Evolutionary conservation across 1,140 invertebrate genomes (phyloP).

Genomic region (Pseudomyrmex concolor): DNA sequence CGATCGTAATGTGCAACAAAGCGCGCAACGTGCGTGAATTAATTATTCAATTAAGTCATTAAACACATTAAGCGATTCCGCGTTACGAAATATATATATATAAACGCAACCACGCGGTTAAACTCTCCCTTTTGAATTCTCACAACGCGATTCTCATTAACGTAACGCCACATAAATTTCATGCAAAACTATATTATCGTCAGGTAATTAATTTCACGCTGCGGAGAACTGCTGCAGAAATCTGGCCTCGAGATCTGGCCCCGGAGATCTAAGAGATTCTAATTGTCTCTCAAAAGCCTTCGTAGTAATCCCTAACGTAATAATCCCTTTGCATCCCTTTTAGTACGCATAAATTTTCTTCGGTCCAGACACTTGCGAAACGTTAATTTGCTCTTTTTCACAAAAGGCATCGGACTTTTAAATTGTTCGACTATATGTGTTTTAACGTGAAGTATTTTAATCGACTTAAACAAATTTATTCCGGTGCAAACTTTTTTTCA

Average conservation of each 20-base stretch:
- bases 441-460: not conserved
- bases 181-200: constrained; percentile 9
- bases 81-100: constrained; percentile 1
- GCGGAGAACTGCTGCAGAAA: not conserved
- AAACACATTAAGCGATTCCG: constrained; percentile 19
- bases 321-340: not conserved
- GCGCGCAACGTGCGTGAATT: constrained; percentile 21
- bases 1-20: constrained; percentile 23
- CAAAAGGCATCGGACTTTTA: not conserved
- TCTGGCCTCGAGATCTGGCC: not conserved
- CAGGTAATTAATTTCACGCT: not conserved
- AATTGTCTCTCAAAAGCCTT: not conserved
- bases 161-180: constrained; percentile 18
- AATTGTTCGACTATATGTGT: not conserved
- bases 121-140: not conserved
- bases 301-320: not conserved
- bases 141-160: not conserved
- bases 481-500: too few species aligned
- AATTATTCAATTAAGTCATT: constrained; percentile 59
- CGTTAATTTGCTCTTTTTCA: not conserved
- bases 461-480: not conserved
- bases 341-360: not conserved
- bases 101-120: not conserved
- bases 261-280: constrained; percentile 5
- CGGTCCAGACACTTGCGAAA: not conserved